Percentiles rank a stretch among this genome's conserved stretches.
These are phyloP conservation scores for Sebastes hubbsi DNA, from an alignment of 2,797 vertebrate genomes.

Conservation along the genomic window DNA sequence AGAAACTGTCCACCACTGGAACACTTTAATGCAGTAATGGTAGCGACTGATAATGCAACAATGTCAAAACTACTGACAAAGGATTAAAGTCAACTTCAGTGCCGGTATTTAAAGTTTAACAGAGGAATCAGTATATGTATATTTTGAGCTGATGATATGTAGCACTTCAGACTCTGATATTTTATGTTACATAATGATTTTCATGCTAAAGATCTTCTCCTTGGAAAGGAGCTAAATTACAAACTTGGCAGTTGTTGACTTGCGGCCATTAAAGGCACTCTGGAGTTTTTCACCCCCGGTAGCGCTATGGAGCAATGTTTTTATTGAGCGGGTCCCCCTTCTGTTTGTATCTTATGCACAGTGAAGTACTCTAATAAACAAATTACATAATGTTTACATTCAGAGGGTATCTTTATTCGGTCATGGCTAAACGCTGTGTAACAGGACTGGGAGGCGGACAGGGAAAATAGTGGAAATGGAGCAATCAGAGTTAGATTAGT, in stretches of 20 bases:
- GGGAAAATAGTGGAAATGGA: too few relatives aligned
- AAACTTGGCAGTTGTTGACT: not conserved
- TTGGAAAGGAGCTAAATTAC: not conserved
- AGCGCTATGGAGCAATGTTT: not conserved
- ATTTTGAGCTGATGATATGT: not conserved
- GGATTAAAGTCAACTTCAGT: not conserved
- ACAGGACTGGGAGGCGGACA: too few relatives aligned
- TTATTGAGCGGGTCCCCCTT: not conserved
- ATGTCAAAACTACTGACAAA: not conserved
- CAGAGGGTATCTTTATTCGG: not conserved
- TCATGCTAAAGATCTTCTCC: not conserved
- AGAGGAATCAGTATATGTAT: not conserved
- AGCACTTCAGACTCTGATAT: not conserved
- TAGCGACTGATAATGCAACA: not conserved
- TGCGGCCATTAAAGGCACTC: not conserved
- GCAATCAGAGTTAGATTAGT: too few relatives aligned
- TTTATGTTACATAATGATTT: not conserved
- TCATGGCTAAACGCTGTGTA: fast-evolving
- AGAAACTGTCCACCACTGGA: not conserved
- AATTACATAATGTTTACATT: not conserved
- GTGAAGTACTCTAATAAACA: not conserved
- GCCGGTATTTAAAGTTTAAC: not conserved
- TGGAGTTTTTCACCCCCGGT: not conserved
- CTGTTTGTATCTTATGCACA: not conserved
- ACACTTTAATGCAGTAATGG: not conserved